phyloP scores from a whole-genome alignment of 2,888 invertebrate genomes.

The Watsonalla binaria region DNA sequence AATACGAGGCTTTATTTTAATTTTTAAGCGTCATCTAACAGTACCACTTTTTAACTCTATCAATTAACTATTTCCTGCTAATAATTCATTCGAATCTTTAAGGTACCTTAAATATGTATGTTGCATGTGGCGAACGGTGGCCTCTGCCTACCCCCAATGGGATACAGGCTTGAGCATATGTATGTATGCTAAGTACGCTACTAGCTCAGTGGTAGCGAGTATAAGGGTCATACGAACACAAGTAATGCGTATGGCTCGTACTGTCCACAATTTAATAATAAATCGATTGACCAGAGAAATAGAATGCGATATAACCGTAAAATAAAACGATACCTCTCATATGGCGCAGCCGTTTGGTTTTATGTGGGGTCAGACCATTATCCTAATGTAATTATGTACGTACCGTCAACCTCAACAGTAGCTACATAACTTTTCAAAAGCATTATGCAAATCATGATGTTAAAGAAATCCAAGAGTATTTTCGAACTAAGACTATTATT shows the following conservation, averaged over 20 bases:
- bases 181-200: background rate
- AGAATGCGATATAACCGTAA: constrained; percentile 56
- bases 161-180: too few relatives aligned
- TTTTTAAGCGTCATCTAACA: too few relatives aligned
- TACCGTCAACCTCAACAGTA: constrained; percentile 3
- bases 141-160: too few relatives aligned
- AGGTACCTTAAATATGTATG: too few relatives aligned
- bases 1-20: too few relatives aligned
- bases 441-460: background rate
- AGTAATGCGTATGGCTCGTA: constrained; percentile 3
- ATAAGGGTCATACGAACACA: background rate
- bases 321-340: constrained; percentile 60
- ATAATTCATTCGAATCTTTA: too few relatives aligned
- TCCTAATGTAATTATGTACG: constrained; percentile 45
- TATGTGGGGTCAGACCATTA: constrained; percentile 53
- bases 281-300: constrained; percentile 36
- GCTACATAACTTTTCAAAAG: background rate
- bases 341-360: constrained; percentile 58
- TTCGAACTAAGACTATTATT: too few relatives aligned
- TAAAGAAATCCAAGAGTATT: background rate
- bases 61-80: too few relatives aligned
- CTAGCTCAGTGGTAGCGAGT: background rate
- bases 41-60: too few relatives aligned
- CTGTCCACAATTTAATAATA: constrained; percentile 17
- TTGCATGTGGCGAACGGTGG: too few relatives aligned